Evolutionary conservation across 2,888 invertebrate genomes (phyloP).

Genomic region (Athalia cordata): DNA sequence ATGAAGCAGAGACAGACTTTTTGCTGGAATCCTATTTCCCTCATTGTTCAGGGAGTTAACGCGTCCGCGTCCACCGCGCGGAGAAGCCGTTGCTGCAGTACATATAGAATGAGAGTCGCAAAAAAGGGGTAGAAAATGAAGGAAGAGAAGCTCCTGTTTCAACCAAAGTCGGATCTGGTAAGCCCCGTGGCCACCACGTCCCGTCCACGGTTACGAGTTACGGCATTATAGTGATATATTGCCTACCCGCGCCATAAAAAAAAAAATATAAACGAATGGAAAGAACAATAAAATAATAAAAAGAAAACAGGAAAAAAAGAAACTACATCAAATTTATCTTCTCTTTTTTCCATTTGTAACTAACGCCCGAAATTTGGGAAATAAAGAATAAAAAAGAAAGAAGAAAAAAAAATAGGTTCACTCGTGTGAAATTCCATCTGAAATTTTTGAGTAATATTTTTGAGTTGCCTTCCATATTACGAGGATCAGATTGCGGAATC

Average conservation of each 20-base stretch:
- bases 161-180: constrained; percentile 14
- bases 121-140: neutral
- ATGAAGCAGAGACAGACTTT: constrained; percentile 3
- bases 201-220: constrained; percentile 4
- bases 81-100: neutral
- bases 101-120: too few species aligned
- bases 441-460: too few species aligned
- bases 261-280: constrained; percentile 2
- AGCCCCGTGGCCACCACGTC: neutral
- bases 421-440: too few species aligned
- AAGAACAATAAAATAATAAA: neutral
- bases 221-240: neutral
- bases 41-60: constrained; percentile 20
- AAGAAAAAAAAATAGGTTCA: too few species aligned
- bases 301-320: too few species aligned
- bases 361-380: too few species aligned
- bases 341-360: too few species aligned
- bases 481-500: too few species aligned
- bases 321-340: too few species aligned
- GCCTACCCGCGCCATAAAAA: neutral
- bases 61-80: neutral
- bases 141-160: neutral
- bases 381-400: too few species aligned
- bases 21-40: constrained; percentile 17
- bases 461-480: too few species aligned